Percentiles rank a stretch among this genome's conserved stretches.
Evolutionary conservation across 2,888 invertebrate genomes (phyloP).

Genomic region (Emesis furor): DNA sequence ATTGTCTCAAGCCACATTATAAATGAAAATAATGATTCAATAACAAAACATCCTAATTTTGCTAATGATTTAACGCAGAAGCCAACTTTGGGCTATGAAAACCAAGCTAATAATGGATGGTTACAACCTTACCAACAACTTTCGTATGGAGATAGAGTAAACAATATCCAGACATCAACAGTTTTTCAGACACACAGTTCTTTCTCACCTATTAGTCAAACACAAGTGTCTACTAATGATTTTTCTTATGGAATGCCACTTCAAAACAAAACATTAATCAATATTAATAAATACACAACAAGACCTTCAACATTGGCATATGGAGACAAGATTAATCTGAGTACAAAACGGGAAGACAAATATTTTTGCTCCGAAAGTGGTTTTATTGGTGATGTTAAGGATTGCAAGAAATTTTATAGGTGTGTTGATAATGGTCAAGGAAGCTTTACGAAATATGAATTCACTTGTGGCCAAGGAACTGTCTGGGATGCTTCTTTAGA

Average conservation of each 20-base stretch:
- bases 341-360: constrained; percentile 75
- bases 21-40: background rate
- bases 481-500: constrained; percentile 91
- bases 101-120: background rate
- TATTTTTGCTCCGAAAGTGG: constrained; percentile 87
- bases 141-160: constrained; percentile 21
- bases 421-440: constrained; percentile 91
- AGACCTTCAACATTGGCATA: background rate
- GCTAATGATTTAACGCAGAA: background rate
- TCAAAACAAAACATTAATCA: no score
- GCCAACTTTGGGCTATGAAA: background rate
- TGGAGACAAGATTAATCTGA: constrained; percentile 3
- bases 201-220: background rate
- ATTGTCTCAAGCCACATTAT: background rate
- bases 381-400: constrained; percentile 90
- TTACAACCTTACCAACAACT: background rate
- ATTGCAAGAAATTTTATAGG: constrained; percentile 94
- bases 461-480: constrained; percentile 92
- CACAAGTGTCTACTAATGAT: background rate
- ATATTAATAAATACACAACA: no score
- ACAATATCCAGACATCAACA: constrained; percentile 6
- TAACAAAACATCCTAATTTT: background rate
- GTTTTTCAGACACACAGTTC: background rate
- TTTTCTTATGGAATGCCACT: background rate
- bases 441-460: constrained; percentile 89